Base-by-base conservation (phyloP, 2,113 vertebrate genomes). In the Motacilla alba region DNA sequence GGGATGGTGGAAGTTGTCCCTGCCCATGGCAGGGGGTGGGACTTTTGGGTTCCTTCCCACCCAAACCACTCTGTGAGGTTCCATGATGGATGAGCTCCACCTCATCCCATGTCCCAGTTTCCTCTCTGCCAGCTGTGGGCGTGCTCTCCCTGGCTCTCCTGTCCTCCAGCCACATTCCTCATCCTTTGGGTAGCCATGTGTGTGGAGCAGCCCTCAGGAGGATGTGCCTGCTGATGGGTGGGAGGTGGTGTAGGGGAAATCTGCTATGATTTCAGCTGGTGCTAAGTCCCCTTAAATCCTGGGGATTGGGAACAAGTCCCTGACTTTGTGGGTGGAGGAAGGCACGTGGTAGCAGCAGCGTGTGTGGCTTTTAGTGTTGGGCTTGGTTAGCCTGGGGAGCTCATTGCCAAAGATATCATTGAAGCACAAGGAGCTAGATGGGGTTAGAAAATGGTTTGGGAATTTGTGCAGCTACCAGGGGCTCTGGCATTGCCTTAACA, bases 51-150 rank as follows among this genome's bases (percentile, higher is more conserved):
- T 43, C 30, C 31, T 82, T 26, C 18, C 47, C 35, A 21, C 12
- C 63, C 30, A 41, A 35, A 41, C 21, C 35, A 22, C 19, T 22
- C 39, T 22, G 39, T 60, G 55, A 46, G 46, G 72, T 69, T 39
- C 49, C 74, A 53, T 1, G 0, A 15, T 0, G 5, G 21, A 28
- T 15, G 16, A 28, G 16, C 18, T 83, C 14, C 31, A 11, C 26
- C 12, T 74, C 15, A 13, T 12, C 12, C 67, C 26, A 6, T 5
- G 0, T 2, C 33, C 60, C 28, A 23, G 18, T 19, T 56, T 58
- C 22, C 44, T 27, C 35, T 37, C 22, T 85, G 56, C 55, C 15
- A 4, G 63, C 30, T 6, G 4, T 72, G 47, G 33, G 21, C 18
- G 4, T 11, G 52, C 59, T 83, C 41, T 89, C 30, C 7, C 52